phyloP scores from a whole-genome alignment of 2,888 invertebrate genomes.

The Eupithecia tripunctaria region DNA sequence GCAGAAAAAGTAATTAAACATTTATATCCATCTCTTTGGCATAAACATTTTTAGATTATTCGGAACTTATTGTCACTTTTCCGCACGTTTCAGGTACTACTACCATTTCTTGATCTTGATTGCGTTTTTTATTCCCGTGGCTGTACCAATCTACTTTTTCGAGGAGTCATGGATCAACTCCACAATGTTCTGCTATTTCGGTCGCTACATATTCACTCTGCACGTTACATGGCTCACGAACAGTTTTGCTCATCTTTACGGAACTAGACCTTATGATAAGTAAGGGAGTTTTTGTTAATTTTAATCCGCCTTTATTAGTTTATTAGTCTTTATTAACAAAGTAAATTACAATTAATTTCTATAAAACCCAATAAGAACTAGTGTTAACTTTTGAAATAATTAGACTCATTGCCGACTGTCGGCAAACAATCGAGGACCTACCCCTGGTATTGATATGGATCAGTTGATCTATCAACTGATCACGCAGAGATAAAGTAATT shows the following conservation, averaged over 20 bases:
- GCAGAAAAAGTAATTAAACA: slow-evolving; percentile 82
- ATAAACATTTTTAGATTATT: not conserved
- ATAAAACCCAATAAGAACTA: too few relatives aligned
- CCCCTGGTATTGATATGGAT: too few relatives aligned
- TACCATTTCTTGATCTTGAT: slow-evolving; percentile 83
- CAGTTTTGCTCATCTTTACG: slow-evolving; percentile 91
- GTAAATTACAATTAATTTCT: too few relatives aligned
- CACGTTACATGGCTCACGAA: slow-evolving; percentile 93
- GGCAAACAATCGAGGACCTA: too few relatives aligned
- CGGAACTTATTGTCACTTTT: not conserved
- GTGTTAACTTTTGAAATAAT: too few relatives aligned
- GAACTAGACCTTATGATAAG: slow-evolving; percentile 91
- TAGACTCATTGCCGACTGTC: too few relatives aligned
- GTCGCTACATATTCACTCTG: slow-evolving; percentile 86
- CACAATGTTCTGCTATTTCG: slow-evolving; percentile 85
- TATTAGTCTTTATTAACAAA: not conserved
- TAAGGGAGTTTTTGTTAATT: slow-evolving; percentile 46
- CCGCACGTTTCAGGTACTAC: slow-evolving; percentile 86
- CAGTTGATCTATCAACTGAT: too few relatives aligned
- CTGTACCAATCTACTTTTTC: slow-evolving; percentile 88
- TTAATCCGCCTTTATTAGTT: not conserved
- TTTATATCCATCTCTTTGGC: not conserved
- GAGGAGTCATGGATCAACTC: slow-evolving; percentile 86
- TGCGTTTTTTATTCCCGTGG: slow-evolving; percentile 85
- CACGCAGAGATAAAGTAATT: not conserved